Evolutionary conservation across 1,140 invertebrate genomes (phyloP).

Genomic region (Drosophila carrolli): DNA sequence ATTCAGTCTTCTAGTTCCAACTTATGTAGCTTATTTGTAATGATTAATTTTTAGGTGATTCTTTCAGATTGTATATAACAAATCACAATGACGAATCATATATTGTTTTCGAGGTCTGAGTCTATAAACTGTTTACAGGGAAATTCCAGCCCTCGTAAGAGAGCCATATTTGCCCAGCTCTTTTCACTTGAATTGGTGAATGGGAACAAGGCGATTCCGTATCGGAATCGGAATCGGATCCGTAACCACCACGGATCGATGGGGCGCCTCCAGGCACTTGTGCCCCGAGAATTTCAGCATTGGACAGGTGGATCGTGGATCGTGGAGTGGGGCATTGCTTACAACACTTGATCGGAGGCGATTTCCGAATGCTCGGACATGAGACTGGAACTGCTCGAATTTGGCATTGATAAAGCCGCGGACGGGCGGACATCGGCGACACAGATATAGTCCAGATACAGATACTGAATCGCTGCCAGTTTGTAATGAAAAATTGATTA

Average conservation of each 20-base stretch:
- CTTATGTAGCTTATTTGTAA: not conserved
- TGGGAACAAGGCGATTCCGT: constrained; percentile 49
- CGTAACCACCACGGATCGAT: constrained; percentile 13
- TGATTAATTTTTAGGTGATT: not conserved
- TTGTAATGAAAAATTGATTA: constrained; percentile 83
- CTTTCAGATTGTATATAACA: not conserved
- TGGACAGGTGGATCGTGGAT: constrained; percentile 6
- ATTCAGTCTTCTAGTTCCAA: not conserved
- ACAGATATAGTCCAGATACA: constrained; percentile 29
- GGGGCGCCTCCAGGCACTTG: constrained; percentile 50
- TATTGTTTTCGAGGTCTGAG: not conserved
- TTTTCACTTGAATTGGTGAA: constrained; percentile 48
- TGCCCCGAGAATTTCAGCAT: constrained; percentile 35
- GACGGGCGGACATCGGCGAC: constrained; percentile 37
- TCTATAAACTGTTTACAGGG: not conserved
- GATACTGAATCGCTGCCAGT: constrained; percentile 52
- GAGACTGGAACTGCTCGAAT: constrained; percentile 39
- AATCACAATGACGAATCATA: constrained; percentile 14
- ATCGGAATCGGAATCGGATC: constrained; percentile 14
- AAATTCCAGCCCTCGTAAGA: constrained; percentile 4
- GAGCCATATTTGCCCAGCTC: constrained; percentile 3
- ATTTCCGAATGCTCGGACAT: constrained; percentile 37
- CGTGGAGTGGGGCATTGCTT: constrained; percentile 15
- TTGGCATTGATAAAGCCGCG: constrained; percentile 75
- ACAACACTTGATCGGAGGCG: constrained; percentile 59